These are phyloP conservation scores for Lymantria dispar DNA, from an alignment of 2,888 invertebrate genomes.

Conservation along the genomic window DNA sequence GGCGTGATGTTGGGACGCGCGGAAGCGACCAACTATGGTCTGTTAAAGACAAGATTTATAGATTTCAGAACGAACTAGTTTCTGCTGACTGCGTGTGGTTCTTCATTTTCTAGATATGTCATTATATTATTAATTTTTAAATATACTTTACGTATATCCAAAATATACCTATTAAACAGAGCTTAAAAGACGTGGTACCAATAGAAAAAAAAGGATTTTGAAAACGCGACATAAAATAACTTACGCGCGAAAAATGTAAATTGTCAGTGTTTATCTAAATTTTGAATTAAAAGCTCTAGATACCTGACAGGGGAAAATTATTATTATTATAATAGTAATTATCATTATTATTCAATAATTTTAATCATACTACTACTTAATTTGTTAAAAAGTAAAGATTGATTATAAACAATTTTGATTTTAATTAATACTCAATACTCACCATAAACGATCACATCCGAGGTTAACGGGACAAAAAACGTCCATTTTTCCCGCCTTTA, in stretches of 20 bases:
- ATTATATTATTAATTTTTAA: not conserved
- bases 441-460: constrained; percentile 60
- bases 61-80: constrained; percentile 49
- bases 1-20: constrained; percentile 10
- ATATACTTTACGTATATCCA: not conserved
- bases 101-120: constrained; percentile 7
- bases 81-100: constrained; percentile 28
- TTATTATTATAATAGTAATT: too few relatives aligned
- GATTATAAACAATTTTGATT: too few relatives aligned
- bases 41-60: constrained; percentile 56
- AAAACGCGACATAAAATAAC: not conserved
- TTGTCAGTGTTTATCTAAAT: not conserved
- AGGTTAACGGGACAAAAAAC: constrained; percentile 38
- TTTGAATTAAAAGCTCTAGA: not conserved
- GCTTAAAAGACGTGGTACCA: not conserved
- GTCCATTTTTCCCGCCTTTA: constrained; percentile 43
- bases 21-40: constrained; percentile 26
- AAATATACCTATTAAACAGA: too few relatives aligned
- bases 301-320: too few relatives aligned
- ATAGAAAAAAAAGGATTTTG: not conserved
- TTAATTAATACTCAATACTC: constrained; percentile 32
- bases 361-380: too few relatives aligned
- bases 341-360: too few relatives aligned
- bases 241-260: not conserved
- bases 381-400: too few relatives aligned